phyloP scores from a whole-genome alignment of 2,888 invertebrate genomes.

The Pristionchus japonicus region DNA sequence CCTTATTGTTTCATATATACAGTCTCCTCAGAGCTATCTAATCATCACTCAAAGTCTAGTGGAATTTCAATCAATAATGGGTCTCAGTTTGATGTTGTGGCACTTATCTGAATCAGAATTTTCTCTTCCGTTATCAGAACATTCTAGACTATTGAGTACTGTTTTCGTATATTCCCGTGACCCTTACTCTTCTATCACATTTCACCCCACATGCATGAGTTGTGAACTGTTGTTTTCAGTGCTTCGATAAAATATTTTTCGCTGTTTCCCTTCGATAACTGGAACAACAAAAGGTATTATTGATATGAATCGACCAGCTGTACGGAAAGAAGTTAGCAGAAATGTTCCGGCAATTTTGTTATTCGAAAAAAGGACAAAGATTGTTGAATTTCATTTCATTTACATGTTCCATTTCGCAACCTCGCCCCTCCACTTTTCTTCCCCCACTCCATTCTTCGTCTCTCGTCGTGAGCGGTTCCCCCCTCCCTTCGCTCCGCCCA shows the following conservation, averaged over 20 bases:
- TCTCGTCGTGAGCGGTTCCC: background rate
- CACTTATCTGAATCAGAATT: slow-evolving; percentile 29
- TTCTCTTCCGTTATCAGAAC: background rate
- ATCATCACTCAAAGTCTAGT: slow-evolving; percentile 15
- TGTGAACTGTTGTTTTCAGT: slow-evolving; percentile 15
- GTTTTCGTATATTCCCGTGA: slow-evolving; percentile 25
- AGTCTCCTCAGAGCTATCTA: slow-evolving; percentile 10
- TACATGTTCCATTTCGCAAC: background rate
- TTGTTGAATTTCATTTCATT: background rate
- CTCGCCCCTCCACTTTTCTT: background rate
- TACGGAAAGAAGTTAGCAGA: no score
- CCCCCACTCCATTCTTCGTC: background rate
- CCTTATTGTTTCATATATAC: slow-evolving; percentile 23
- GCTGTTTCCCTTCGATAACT: background rate
- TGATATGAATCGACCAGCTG: no score
- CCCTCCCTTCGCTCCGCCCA: background rate
- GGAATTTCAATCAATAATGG: slow-evolving; percentile 13
- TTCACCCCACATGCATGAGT: slow-evolving; percentile 17
- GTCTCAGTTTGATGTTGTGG: slow-evolving; percentile 40
- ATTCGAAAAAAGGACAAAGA: no score
- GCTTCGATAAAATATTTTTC: background rate
- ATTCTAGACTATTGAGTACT: slow-evolving; percentile 8
- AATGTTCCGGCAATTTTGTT: no score
- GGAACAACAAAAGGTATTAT: no score
- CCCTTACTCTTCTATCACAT: slow-evolving; percentile 5